Percentiles rank a stretch among this genome's conserved stretches.
These are phyloP conservation scores for Nesoenas mayeri DNA, from an alignment of 2,113 vertebrate genomes.

Conservation along the genomic window DNA sequence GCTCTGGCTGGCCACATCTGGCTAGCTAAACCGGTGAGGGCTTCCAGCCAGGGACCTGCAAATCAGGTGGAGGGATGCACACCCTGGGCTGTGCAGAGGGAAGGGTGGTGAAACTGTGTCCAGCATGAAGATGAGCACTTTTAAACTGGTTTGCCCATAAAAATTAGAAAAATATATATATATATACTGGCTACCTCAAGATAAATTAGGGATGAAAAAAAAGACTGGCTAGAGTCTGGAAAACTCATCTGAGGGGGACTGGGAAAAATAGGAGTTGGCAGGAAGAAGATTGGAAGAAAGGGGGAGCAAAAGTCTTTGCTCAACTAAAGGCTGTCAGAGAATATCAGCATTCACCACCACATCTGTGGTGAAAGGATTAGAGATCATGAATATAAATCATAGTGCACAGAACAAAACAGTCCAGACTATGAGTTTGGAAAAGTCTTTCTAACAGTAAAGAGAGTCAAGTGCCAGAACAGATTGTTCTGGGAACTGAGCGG, in stretches of 20 bases:
- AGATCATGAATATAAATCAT: not conserved
- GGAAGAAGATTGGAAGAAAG: not conserved
- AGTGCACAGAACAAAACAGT: not conserved
- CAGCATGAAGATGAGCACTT: rapidly evolving
- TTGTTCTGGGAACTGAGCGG: not conserved
- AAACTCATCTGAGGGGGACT: not conserved
- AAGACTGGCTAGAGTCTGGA: not conserved
- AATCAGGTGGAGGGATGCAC: too few relatives aligned
- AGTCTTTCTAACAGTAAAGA: not conserved
- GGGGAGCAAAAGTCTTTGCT: not conserved
- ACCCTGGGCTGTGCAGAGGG: not conserved
- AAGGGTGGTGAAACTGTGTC: not conserved
- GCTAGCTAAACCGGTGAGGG: not conserved
- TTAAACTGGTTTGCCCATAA: not conserved
- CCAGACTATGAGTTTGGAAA: too few relatives aligned
- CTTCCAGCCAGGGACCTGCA: not conserved
- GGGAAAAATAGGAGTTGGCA: not conserved
- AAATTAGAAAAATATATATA: not conserved
- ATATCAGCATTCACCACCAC: not conserved
- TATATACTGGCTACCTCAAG: not conserved
- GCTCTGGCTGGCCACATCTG: not conserved
- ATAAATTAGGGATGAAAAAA: not conserved
- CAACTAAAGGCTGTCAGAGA: not conserved
- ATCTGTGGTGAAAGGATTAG: not conserved
- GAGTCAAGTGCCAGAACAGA: not conserved